These are phyloP conservation scores for Aphidius colemani DNA, from an alignment of 2,888 invertebrate species.

Conservation along the genomic window DNA sequence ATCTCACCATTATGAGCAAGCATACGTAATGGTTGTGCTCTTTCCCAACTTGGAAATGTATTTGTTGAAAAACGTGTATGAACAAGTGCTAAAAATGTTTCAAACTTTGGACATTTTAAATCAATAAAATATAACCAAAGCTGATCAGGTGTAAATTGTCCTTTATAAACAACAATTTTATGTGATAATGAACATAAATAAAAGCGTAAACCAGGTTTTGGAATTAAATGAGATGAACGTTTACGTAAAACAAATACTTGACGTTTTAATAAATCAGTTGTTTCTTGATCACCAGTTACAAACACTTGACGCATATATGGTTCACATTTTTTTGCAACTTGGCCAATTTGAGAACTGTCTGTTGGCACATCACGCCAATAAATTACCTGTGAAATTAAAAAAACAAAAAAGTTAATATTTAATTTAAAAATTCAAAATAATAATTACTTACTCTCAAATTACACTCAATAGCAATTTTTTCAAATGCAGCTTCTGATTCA, in stretches of 20 bases:
- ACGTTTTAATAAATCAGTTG: conserved; percentile 65
- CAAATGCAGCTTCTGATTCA: conserved; percentile 81
- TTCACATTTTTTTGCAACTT: conserved; percentile 92
- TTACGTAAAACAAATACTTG: conserved; percentile 93
- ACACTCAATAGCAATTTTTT: conserved; percentile 78
- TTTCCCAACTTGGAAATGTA: conserved; percentile 99
- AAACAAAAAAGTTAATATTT: no score
- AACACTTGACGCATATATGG: conserved; percentile 96
- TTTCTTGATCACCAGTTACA: conserved; percentile 70
- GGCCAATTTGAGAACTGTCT: conserved; percentile 82
- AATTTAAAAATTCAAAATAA: background rate
- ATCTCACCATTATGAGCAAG: conserved; percentile 99
- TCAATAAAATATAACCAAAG: conserved; percentile 79
- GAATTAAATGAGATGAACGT: conserved; percentile 86
- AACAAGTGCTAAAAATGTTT: conserved; percentile 93
- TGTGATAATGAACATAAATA: conserved; percentile 95
- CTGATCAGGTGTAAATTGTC: conserved; percentile 94
- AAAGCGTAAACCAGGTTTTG: conserved; percentile 84
- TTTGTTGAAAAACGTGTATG: conserved; percentile 99
- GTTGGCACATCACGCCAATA: conserved; percentile 95
- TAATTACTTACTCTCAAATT: conserved; percentile 66
- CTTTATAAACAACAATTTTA: conserved; percentile 94
- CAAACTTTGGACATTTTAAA: conserved; percentile 78
- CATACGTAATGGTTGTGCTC: conserved; percentile 94
- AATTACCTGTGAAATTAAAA: conserved; percentile 66